Conservation (phyloP, 2,797 vertebrate genomes). For the Micrastur ruficollis region DNA sequence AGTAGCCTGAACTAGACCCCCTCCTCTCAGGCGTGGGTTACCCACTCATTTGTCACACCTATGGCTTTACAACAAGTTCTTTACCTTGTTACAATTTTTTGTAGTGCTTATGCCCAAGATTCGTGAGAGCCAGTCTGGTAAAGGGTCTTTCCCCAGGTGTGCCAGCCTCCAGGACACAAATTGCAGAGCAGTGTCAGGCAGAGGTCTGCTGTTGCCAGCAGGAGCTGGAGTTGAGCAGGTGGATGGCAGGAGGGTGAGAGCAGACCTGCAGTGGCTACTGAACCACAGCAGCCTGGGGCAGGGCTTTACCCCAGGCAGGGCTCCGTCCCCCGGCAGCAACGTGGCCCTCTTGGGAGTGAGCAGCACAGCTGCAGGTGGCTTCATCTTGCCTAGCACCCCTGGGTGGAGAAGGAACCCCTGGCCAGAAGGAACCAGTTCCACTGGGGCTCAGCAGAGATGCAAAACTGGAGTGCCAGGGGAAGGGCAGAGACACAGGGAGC, state of each 20-base stretch:
- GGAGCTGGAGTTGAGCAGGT: not conserved
- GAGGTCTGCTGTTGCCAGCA: rapidly evolving
- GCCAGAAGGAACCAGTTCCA: not conserved
- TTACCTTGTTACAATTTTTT: not conserved
- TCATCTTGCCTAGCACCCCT: not conserved
- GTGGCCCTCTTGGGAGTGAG: not conserved
- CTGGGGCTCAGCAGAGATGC: not conserved
- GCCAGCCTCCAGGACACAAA: not conserved
- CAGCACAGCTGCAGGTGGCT: not conserved
- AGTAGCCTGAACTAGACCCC: not conserved
- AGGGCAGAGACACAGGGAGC: not conserved
- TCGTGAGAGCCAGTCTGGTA: rapidly evolving
- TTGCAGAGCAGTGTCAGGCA: not conserved
- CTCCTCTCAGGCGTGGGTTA: not conserved
- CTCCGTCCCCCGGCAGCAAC: not conserved
- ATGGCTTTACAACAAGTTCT: not conserved
- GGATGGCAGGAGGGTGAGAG: not conserved
- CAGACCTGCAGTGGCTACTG: not conserved
- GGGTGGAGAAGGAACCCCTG: not conserved
- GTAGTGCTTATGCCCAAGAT: not conserved
- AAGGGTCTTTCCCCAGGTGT: not conserved
- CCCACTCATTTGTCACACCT: not conserved
- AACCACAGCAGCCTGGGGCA: not conserved
- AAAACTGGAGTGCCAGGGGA: not conserved
- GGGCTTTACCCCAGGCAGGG: not conserved